Evolutionary conservation across 1,140 invertebrate species (phyloP).

Genomic region (Reticulitermes speratus): DNA sequence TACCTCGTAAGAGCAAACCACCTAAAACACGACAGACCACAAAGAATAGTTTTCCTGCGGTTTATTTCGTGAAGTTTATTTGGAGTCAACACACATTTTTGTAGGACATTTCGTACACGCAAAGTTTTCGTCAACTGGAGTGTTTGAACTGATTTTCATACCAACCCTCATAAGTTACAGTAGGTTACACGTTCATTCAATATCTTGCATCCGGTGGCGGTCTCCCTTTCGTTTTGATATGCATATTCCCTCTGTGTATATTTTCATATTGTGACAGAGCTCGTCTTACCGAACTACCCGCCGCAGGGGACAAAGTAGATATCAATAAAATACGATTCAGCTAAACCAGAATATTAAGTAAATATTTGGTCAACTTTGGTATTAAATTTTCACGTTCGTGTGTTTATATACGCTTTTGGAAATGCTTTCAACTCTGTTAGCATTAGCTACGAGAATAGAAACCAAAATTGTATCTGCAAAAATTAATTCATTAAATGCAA

Average conservation of each 20-base stretch:
- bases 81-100: neutral
- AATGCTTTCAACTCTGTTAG: too few relatives aligned
- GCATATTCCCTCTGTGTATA: neutral
- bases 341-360: neutral
- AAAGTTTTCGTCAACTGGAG: neutral
- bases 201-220: neutral
- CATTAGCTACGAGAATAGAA: too few relatives aligned
- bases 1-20: too few relatives aligned
- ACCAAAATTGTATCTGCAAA: too few relatives aligned
- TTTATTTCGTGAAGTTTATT: too few relatives aligned
- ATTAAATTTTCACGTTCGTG: neutral
- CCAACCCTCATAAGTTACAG: neutral
- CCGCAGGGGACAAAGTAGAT: neutral
- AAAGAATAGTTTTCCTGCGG: too few relatives aligned
- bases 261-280: neutral
- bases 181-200: neutral
- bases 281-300: neutral
- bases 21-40: too few relatives aligned
- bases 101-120: neutral
- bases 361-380: neutral
- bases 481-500: too few relatives aligned
- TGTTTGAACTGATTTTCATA: neutral
- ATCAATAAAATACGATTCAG: slow-evolving; percentile 1
- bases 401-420: neutral
- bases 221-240: neutral